Percentiles rank a stretch among this genome's conserved stretches.
Evolutionary conservation across 2,113 vertebrate species (phyloP).

Genomic region (Leptobrachium leishanense): DNA sequence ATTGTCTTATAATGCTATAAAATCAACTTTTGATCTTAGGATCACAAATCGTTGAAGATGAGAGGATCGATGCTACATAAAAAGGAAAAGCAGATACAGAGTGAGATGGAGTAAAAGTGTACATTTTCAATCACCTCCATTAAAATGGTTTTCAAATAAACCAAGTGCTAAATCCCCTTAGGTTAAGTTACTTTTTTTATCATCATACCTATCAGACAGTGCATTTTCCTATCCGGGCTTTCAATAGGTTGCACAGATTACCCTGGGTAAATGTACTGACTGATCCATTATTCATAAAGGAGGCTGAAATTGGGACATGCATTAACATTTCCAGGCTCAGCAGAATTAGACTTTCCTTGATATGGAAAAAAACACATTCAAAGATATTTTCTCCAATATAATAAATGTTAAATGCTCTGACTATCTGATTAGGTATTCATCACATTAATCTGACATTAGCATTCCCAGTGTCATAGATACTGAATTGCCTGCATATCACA

Average conservation of each 20-base stretch:
- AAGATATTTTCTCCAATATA: constrained; percentile 28
- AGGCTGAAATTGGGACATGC: constrained; percentile 35
- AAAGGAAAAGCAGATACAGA: too few species aligned
- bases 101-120: too few species aligned
- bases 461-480: constrained; percentile 21
- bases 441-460: constrained; percentile 43
- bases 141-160: background rate
- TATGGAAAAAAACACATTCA: constrained; percentile 26
- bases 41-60: too few species aligned
- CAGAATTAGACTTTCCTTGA: constrained; percentile 36
- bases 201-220: constrained; percentile 1
- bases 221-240: background rate
- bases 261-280: constrained; percentile 31
- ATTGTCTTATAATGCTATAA: too few species aligned
- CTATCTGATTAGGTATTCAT: constrained; percentile 33
- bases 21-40: too few species aligned
- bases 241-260: constrained; percentile 38
- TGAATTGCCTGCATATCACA: constrained; percentile 21
- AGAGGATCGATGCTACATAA: too few species aligned
- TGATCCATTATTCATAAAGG: constrained; percentile 42
- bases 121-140: too few species aligned
- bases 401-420: constrained; percentile 39
- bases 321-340: constrained; percentile 42
- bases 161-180: background rate
- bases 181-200: background rate